Evolutionary conservation across 2,797 vertebrate genomes (phyloP).

Genomic region (Notolepis coatsorum): DNA sequence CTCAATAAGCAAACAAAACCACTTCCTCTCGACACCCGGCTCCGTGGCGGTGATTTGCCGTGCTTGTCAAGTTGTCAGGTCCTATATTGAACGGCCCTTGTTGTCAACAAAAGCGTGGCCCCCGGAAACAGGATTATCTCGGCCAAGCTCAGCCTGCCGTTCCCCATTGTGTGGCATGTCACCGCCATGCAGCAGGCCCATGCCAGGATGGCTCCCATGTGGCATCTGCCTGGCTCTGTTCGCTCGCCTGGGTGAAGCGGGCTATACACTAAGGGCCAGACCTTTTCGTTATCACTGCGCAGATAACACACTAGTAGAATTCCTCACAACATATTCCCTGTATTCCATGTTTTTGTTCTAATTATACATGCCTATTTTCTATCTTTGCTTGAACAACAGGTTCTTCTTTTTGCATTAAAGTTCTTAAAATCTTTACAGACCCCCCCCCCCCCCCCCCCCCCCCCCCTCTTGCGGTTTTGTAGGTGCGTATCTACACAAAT

Average conservation of each 20-base stretch:
- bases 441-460: not conserved
- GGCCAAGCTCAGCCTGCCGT: constrained; percentile 57
- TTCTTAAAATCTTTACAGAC: too few relatives aligned
- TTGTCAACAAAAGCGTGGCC: constrained; percentile 67
- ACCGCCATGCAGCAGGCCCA: constrained; percentile 42
- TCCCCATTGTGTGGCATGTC: constrained; percentile 63
- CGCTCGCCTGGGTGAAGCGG: constrained; percentile 36
- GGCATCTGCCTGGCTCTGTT: constrained; percentile 40
- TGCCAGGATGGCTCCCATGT: constrained; percentile 57
- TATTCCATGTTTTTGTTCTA: too few relatives aligned
- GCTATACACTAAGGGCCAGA: too few relatives aligned
- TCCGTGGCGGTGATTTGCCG: constrained; percentile 72
- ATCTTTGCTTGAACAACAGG: too few relatives aligned
- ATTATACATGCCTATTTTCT: too few relatives aligned
- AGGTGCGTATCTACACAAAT: too few relatives aligned
- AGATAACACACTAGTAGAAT: too few relatives aligned
- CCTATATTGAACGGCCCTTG: constrained; percentile 69
- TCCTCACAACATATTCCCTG: too few relatives aligned
- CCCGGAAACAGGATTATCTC: constrained; percentile 68
- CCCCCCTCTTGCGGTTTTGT: too few relatives aligned
- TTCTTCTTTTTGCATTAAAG: too few relatives aligned
- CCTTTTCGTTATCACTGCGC: too few relatives aligned
- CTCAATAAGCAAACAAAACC: constrained; percentile 73
- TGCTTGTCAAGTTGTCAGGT: constrained; percentile 80
- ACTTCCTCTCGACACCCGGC: constrained; percentile 67